Conservation (phyloP, 2,797 vertebrate species). For the Pipistrellus nathusii region DNA sequence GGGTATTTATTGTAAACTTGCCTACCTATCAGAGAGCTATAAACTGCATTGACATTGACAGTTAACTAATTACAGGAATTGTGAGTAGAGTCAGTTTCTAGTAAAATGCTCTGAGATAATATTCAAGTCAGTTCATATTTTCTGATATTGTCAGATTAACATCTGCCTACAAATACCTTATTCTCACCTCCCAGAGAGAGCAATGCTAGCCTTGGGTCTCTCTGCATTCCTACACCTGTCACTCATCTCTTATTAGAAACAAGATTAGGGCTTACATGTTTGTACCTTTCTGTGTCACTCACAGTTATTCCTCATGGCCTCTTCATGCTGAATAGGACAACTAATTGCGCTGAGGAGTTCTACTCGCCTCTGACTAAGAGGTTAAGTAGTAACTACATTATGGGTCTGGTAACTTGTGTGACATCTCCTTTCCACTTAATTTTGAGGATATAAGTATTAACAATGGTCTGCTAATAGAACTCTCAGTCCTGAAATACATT, state of each 20-base stretch:
- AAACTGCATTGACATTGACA: not conserved
- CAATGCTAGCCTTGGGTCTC: not conserved
- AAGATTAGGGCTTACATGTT: not conserved
- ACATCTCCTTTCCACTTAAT: not conserved
- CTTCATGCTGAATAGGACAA: not conserved
- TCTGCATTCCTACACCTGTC: not conserved
- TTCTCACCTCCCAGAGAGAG: not conserved
- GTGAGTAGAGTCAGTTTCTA: not conserved
- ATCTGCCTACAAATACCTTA: not conserved
- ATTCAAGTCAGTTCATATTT: not conserved
- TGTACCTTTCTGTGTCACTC: not conserved
- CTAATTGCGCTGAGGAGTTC: not conserved
- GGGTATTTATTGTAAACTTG: not conserved
- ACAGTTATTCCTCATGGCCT: not conserved
- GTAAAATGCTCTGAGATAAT: not conserved
- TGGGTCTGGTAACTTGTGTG: not conserved
- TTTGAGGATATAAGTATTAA: not conserved
- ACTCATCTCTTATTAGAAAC: not conserved
- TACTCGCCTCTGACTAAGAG: not conserved
- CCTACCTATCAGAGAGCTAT: not conserved
- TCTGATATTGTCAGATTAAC: not conserved
- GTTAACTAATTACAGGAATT: not conserved
- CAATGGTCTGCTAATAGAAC: not conserved
- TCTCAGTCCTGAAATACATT: not conserved
- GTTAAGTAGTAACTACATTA: not conserved